Percentiles rank a stretch among this genome's conserved stretches.
Conservation (phyloP, 2,113 vertebrate species). For the Suricata suricatta region DNA sequence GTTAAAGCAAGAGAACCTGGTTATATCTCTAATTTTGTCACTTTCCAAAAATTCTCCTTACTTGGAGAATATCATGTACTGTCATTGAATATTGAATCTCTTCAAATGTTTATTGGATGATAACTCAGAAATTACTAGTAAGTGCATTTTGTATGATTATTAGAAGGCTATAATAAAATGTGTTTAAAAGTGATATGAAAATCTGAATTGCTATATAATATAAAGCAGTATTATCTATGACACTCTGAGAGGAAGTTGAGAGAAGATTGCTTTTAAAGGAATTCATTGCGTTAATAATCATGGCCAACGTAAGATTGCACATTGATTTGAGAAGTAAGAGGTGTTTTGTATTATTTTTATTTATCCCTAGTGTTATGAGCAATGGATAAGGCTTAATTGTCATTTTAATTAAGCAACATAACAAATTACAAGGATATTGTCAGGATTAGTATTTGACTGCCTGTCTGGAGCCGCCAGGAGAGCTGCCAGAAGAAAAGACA, state of each 20-base stretch:
- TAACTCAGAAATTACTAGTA: not conserved
- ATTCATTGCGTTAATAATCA: not conserved
- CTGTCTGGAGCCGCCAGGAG: no score
- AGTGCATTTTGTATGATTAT: not conserved
- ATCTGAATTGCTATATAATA: not conserved
- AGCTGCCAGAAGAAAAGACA: no score
- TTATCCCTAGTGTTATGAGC: not conserved
- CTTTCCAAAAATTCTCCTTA: not conserved
- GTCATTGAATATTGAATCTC: not conserved
- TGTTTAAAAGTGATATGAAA: constrained; percentile 17
- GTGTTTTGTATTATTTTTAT: not conserved
- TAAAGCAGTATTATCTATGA: not conserved
- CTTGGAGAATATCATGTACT: accelerated
- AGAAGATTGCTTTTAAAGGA: not conserved
- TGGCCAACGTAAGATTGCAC: not conserved
- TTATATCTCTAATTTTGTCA: not conserved
- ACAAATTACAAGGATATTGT: constrained; percentile 25
- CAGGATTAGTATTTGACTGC: constrained; percentile 37
- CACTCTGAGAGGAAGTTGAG: not conserved
- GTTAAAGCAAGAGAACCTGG: not conserved
- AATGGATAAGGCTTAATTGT: constrained; percentile 15
- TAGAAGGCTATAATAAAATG: not conserved
- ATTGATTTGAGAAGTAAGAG: not conserved
- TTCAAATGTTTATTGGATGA: not conserved
- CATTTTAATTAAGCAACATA: constrained; percentile 61